Conservation (phyloP, 1,140 invertebrate genomes). For the Neelides sp. region DNA sequence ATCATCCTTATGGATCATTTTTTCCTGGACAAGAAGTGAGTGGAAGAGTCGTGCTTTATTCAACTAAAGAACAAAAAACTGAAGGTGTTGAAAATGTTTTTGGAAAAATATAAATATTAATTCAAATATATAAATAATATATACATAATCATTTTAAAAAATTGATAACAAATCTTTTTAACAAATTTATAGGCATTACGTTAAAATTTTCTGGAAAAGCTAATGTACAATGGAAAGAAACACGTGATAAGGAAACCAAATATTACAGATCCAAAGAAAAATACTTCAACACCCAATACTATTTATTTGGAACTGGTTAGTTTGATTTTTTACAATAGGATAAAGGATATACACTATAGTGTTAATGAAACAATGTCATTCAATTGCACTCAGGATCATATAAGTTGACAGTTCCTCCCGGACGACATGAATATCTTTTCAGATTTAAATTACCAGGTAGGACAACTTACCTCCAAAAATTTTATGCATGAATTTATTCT, state of each 20-base stretch:
- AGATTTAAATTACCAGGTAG: background rate
- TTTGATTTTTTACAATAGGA: background rate
- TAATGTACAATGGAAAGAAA: constrained; percentile 11
- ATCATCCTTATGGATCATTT: constrained; percentile 3
- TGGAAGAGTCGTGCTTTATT: constrained; percentile 5
- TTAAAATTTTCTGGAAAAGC: constrained; percentile 14
- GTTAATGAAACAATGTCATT: background rate
- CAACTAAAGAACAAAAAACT: constrained; percentile 3
- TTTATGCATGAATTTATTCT: no score
- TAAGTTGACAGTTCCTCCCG: background rate
- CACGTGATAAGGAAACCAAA: background rate
- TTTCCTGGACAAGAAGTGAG: constrained; percentile 11
- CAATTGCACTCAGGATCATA: background rate
- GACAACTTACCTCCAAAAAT: no score
- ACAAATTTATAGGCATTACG: background rate
- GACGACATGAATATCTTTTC: background rate
- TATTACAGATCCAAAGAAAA: background rate
- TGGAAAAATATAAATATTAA: background rate
- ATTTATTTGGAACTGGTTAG: background rate
- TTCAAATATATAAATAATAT: no score
- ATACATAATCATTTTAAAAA: no score
- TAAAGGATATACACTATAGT: no score
- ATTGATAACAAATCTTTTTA: background rate
- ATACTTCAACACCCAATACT: background rate
- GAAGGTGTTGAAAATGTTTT: background rate